phyloP scores from a whole-genome alignment of 2,113 vertebrate species.

The Corythornis vintsioides region DNA sequence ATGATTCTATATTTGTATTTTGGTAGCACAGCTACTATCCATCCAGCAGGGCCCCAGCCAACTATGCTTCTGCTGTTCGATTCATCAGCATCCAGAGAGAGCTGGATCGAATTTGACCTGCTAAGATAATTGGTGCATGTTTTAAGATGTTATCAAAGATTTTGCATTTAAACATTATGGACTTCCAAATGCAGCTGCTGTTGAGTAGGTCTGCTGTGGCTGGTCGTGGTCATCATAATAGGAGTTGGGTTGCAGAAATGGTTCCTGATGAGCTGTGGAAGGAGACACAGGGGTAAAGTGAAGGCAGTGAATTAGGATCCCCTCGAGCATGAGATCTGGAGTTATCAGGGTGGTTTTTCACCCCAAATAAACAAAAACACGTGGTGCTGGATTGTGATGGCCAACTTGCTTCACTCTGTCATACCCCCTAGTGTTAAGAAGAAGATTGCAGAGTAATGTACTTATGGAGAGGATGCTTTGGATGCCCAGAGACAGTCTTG shows the following conservation, averaged over 20 bases:
- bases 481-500: background rate
- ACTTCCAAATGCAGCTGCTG: background rate
- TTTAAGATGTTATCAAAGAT: background rate
- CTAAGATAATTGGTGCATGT: background rate
- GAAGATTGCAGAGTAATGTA: background rate
- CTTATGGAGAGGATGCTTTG: rapidly evolving
- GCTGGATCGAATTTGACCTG: background rate
- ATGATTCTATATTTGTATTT: background rate
- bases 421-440: background rate
- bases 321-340: background rate
- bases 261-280: background rate
- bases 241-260: background rate
- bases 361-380: background rate
- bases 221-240: rapidly evolving
- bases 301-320: rapidly evolving
- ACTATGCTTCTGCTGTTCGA: rapidly evolving
- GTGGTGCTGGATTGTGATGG: background rate
- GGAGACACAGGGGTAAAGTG: background rate
- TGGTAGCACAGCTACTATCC: background rate
- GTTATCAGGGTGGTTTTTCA: background rate
- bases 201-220: background rate
- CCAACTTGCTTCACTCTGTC: rapidly evolving
- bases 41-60: rapidly evolving
- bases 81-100: background rate
- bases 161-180: background rate